Evolutionary conservation across 1,140 invertebrate genomes (phyloP), one percentile per base, ranked within the genome.

Genomic region (Zophobas atratus): DNA sequence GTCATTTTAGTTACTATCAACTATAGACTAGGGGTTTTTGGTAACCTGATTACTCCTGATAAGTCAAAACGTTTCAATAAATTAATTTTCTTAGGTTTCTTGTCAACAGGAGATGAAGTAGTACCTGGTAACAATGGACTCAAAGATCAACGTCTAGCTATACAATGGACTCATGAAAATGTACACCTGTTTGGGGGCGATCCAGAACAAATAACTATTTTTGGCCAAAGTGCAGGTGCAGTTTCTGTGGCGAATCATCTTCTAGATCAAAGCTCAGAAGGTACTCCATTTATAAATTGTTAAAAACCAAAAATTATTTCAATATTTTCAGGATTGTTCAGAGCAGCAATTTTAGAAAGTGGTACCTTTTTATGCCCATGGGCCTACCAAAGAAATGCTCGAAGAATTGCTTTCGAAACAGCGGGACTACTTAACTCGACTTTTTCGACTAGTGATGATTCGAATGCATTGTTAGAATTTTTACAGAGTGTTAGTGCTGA

Each of bases 1-100:
- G 84, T 93, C 1, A 87, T 93, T 43, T 82, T 92, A 0, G 90
- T 92, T 0, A 88, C 89, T 0, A 77, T 91, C 1, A 92, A 92
- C 79, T 93, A 92, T 77, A 86, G 92, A 55, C 70, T 82, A 6
- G 77, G 80, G 6, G 53, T 76, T 4, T 78, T 82, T 71, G 81
- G 57, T 70, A 41, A 70, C 57, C 38, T 39, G 6, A 2, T 0
- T 72, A 33, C 1, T 34, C 3, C 33, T 63, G 34, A 70, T 6
- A 35, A 2, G 8, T 39, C 32, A 41, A 36, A 48, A 67, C 34
- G 6, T 5, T 6, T 49, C 35, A 3, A 46, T 51, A n/a, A n/a
- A n/a, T n/a, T n/a, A n/a, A n/a, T n/a, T n/a, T n/a, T 79, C 35
- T 32, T 35, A 72, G 53, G 77, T 39, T 78, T 78, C 35, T 33